Evolutionary conservation across 2,113 vertebrate species (phyloP).

Genomic region (Epinephelus lanceolatus): DNA sequence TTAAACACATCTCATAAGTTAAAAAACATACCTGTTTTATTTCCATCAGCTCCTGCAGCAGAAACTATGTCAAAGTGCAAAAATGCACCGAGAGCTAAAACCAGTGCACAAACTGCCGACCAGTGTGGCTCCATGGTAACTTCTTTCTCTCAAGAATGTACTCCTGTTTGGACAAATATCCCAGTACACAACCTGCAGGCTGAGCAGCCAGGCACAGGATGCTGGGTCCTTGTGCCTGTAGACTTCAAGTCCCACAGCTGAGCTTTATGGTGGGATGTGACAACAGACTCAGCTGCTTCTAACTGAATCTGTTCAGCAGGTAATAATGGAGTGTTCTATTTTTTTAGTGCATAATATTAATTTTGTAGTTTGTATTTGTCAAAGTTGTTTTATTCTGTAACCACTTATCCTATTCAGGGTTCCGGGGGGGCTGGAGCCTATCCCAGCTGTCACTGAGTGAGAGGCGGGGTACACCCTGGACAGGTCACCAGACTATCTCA

Average conservation of each 20-base stretch:
- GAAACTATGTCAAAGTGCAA: conserved; percentile 26
- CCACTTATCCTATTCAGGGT: too few relatives aligned
- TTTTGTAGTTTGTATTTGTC: too few relatives aligned
- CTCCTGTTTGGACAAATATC: conserved; percentile 47
- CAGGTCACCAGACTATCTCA: too few relatives aligned
- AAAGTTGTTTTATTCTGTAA: too few relatives aligned
- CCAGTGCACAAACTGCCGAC: conserved; percentile 47
- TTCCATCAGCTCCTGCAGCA: neutral
- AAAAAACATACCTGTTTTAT: conserved; percentile 43
- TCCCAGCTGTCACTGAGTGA: too few relatives aligned
- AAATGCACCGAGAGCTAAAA: conserved; percentile 46
- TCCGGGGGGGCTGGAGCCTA: too few relatives aligned
- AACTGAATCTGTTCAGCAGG: too few relatives aligned
- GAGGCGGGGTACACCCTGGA: too few relatives aligned
- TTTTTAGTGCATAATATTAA: too few relatives aligned
- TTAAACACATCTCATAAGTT: neutral
- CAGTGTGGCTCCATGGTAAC: conserved; percentile 58
- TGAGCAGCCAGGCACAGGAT: conserved; percentile 12
- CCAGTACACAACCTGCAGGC: conserved; percentile 31
- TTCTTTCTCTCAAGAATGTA: conserved; percentile 44
- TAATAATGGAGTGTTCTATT: too few relatives aligned
- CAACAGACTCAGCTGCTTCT: neutral
- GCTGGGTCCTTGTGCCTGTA: conserved; percentile 71
- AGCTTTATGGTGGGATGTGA: neutral
- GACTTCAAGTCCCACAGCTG: conserved; percentile 4